Evolutionary conservation across 2,888 invertebrate genomes (phyloP).

Genomic region (Trisateles emortualis): DNA sequence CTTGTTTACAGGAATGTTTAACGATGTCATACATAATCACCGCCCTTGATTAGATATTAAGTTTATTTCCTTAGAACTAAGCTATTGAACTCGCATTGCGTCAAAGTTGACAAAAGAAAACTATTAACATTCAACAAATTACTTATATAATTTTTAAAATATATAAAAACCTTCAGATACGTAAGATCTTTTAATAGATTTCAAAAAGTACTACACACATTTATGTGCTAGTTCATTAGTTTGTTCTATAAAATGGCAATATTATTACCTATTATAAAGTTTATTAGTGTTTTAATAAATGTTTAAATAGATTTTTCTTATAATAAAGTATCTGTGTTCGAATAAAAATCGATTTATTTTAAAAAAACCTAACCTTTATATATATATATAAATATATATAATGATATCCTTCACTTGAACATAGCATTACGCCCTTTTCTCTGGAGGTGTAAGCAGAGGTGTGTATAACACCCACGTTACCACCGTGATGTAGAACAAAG

Average conservation of each 20-base stretch:
- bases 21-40: too few relatives aligned
- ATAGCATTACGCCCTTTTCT: too few relatives aligned
- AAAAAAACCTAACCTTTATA: background rate
- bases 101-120: background rate
- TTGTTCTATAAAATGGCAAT: slow-evolving; percentile 32
- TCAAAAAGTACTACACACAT: background rate
- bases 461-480: too few relatives aligned
- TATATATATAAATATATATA: background rate
- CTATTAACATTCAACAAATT: too few relatives aligned
- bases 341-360: slow-evolving; percentile 20
- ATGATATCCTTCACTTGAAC: too few relatives aligned
- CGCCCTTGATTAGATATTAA: slow-evolving; percentile 27
- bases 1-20: too few relatives aligned
- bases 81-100: slow-evolving; percentile 23
- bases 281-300: slow-evolving; percentile 60
- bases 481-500: too few relatives aligned
- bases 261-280: slow-evolving; percentile 44
- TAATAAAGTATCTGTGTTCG: slow-evolving; percentile 77
- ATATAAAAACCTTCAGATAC: too few relatives aligned
- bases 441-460: too few relatives aligned
- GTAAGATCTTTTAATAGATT: too few relatives aligned
- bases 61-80: slow-evolving; percentile 20
- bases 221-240: slow-evolving; percentile 26
- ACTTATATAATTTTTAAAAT: too few relatives aligned
- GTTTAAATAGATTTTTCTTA: slow-evolving; percentile 72